These are phyloP conservation scores for Xerus rutilus DNA, from an alignment of 2,797 vertebrate species.

Conservation along the genomic window DNA sequence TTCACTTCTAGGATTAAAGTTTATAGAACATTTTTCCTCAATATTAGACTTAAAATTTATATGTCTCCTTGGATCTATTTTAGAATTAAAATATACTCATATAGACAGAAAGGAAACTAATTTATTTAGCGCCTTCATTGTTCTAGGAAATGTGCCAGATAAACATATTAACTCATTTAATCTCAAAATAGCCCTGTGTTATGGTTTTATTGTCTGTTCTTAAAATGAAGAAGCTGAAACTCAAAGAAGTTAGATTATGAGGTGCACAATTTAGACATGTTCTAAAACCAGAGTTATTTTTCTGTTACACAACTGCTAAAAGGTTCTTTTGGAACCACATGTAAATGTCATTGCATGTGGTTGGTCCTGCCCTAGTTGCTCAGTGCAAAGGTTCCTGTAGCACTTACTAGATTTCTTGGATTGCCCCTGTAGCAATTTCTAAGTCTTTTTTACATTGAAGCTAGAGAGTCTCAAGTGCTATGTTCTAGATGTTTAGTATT, in stretches of 20 bases:
- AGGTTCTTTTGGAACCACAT: background rate
- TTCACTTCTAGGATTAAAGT: slow-evolving; percentile 34
- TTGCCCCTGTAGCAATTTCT: background rate
- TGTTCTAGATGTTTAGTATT: background rate
- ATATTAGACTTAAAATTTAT: slow-evolving; percentile 33
- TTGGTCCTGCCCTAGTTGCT: background rate
- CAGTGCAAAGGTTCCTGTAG: background rate
- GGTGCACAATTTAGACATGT: background rate
- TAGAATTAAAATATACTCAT: slow-evolving; percentile 55
- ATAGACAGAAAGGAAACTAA: slow-evolving; percentile 45
- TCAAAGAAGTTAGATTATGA: slow-evolving; percentile 20
- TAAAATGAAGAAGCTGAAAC: slow-evolving; percentile 15
- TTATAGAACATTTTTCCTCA: slow-evolving; percentile 1
- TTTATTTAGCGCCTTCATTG: slow-evolving; percentile 5
- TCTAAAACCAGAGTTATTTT: background rate
- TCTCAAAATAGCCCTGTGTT: background rate
- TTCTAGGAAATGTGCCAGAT: background rate
- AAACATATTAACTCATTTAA: background rate
- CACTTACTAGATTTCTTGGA: background rate
- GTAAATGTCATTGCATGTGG: background rate
- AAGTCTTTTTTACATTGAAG: background rate
- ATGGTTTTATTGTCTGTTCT: background rate
- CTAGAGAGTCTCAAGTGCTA: background rate
- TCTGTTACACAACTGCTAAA: background rate
- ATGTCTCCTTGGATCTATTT: background rate